phyloP scores from a whole-genome alignment of 2,888 invertebrate genomes.

The Drosophila birchii region DNA sequence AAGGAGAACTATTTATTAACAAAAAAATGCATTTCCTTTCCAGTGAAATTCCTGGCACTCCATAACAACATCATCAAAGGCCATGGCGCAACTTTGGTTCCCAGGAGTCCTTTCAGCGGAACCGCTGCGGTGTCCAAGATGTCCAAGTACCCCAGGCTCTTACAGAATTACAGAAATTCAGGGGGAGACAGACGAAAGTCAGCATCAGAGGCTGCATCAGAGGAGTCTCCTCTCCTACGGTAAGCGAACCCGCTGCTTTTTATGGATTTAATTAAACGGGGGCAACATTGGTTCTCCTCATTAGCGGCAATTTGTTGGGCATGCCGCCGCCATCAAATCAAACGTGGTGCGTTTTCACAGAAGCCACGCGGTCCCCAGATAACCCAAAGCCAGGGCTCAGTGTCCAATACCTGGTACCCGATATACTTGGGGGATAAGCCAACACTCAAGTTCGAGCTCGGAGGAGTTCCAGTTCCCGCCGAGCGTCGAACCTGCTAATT shows the following conservation, averaged over 20 bases:
- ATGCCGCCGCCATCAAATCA: constrained; percentile 56
- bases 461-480: constrained; percentile 29
- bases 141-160: constrained; percentile 10
- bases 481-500: constrained; percentile 52
- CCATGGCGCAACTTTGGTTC: constrained; percentile 45
- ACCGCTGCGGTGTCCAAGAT: constrained; percentile 16
- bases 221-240: constrained; percentile 43
- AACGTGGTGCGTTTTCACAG: constrained; percentile 43
- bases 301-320: constrained; percentile 74
- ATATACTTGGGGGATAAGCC: constrained; percentile 18
- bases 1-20: background rate
- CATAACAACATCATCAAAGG: constrained; percentile 41
- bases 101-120: constrained; percentile 64
- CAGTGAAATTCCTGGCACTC: constrained; percentile 40
- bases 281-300: constrained; percentile 62
- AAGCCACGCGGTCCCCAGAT: constrained; percentile 46
- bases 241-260: constrained; percentile 54
- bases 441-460: constrained; percentile 12
- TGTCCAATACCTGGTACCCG: constrained; percentile 10
- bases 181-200: background rate
- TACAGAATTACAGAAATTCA: constrained; percentile 29
- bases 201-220: background rate
- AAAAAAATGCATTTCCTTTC: constrained; percentile 37
- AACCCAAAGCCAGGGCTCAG: constrained; percentile 11
- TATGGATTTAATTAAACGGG: constrained; percentile 68